Conservation (phyloP, 2,888 invertebrate species). For the Clitarchus hookeri region DNA sequence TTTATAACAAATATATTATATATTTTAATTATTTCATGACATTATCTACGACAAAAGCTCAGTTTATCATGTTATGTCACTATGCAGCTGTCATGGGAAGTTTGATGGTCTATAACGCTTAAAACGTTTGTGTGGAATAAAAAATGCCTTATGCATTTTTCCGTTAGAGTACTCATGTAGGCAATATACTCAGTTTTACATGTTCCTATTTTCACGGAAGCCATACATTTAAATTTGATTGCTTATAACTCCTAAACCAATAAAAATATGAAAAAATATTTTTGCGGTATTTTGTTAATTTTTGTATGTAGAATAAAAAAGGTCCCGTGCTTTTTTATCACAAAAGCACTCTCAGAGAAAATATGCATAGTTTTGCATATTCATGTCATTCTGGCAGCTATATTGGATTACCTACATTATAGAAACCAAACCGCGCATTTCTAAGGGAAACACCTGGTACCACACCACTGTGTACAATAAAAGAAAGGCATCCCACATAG, state of each 20-base stretch:
- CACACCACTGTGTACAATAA: neutral
- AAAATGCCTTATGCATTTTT: no score
- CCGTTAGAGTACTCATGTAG: no score
- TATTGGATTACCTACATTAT: neutral
- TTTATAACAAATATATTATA: no score
- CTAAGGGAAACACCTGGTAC: neutral
- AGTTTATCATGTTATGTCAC: no score
- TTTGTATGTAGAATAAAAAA: neutral
- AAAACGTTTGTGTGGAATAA: no score
- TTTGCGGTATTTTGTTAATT: neutral
- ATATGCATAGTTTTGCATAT: neutral
- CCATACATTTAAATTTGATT: neutral
- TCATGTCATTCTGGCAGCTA: neutral
- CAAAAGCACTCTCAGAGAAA: neutral
- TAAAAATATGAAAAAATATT: neutral
- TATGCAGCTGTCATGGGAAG: no score
- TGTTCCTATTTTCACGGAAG: neutral
- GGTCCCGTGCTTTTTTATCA: neutral
- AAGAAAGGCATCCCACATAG: neutral
- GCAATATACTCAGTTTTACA: neutral
- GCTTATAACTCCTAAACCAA: neutral
- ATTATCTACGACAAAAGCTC: no score
- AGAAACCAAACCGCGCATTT: neutral
- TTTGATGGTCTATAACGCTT: no score
- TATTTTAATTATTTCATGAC: no score